Conservation (phyloP, 2,888 invertebrate genomes). For the Branchipolynoe longqiensis region DNA sequence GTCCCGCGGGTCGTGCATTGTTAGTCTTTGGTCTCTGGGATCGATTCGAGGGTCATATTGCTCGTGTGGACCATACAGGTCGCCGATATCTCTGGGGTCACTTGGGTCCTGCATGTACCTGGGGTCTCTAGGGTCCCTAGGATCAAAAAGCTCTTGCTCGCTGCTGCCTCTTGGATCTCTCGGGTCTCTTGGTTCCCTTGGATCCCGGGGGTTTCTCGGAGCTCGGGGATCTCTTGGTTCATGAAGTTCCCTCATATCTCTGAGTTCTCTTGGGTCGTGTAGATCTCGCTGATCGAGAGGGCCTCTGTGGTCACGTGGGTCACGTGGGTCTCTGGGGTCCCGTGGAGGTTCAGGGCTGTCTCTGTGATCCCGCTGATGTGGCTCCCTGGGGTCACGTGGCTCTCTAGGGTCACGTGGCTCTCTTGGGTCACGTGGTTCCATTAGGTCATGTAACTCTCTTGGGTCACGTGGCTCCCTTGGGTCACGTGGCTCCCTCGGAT, state of each 20-base stretch:
- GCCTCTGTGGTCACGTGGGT: too few relatives aligned
- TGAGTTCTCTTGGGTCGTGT: background rate
- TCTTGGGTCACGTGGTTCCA: conserved; percentile 1
- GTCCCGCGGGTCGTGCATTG: conserved; percentile 19
- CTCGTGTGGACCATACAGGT: conserved; percentile 24
- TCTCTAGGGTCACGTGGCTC: conserved; percentile 9
- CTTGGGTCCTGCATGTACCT: conserved; percentile 13
- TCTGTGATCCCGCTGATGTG: too few relatives aligned
- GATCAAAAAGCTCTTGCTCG: background rate
- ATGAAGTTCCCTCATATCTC: background rate
- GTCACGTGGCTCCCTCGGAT: background rate
- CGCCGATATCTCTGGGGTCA: conserved; percentile 22
- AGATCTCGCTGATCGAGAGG: too few relatives aligned
- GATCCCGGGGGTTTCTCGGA: conserved; percentile 15
- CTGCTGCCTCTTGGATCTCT: too few relatives aligned
- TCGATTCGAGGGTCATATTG: conserved; percentile 50
- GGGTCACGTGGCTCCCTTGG: background rate
- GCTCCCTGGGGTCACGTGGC: background rate
- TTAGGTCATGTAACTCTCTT: background rate
- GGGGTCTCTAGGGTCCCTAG: conserved; percentile 48
- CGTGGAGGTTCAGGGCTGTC: background rate
- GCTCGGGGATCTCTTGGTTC: conserved; percentile 25
- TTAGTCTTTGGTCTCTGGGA: conserved; percentile 45
- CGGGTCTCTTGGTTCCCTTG: conserved; percentile 24
- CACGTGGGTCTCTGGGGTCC: too few relatives aligned